These are phyloP conservation scores for Anguilla marmorata DNA, from an alignment of 2,797 vertebrate species.

Conservation along the genomic window DNA sequence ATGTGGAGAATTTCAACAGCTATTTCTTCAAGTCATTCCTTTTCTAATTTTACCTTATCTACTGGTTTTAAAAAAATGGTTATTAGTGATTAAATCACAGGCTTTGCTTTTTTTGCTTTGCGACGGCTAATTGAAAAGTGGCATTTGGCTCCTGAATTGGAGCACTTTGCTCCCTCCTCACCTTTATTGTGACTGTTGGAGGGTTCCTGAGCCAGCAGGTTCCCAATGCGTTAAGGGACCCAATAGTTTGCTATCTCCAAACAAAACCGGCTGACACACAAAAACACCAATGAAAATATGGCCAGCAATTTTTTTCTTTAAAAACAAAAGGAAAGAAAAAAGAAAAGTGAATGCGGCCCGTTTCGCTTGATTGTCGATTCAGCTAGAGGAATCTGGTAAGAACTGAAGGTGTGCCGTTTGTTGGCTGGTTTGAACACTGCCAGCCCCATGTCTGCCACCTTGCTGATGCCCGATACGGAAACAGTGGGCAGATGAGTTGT, in stretches of 20 bases:
- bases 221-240: not conserved
- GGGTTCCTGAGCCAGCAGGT: not conserved
- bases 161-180: not conserved
- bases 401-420: not conserved
- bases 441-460: not conserved
- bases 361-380: not conserved
- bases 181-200: not conserved
- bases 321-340: not conserved
- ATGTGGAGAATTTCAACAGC: not conserved
- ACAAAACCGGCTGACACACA: not conserved
- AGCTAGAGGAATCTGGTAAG: not conserved
- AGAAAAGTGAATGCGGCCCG: not conserved
- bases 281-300: not conserved
- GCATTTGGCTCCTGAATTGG: not conserved
- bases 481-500: not conserved
- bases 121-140: not conserved
- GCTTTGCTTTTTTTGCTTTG: not conserved
- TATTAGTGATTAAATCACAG: not conserved
- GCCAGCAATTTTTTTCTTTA: not conserved
- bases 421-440: not conserved
- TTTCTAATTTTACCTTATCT: not conserved
- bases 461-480: not conserved
- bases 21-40: not conserved
- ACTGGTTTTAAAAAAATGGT: not conserved
- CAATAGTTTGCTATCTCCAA: not conserved